Conservation (phyloP, 2,113 vertebrate genomes). For the Nestor notabilis region DNA sequence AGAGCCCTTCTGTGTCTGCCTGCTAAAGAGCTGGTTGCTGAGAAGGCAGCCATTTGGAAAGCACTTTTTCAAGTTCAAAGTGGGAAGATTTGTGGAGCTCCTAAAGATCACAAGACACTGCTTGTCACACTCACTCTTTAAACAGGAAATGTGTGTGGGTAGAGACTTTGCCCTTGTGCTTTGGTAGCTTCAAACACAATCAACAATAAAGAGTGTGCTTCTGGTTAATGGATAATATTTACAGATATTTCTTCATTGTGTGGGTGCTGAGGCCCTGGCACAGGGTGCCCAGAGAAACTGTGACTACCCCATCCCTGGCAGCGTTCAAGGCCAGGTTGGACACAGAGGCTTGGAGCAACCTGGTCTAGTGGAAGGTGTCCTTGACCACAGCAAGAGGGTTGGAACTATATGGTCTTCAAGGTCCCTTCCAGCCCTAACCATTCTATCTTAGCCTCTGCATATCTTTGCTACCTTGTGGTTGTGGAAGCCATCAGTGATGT, state of each 20-base stretch:
- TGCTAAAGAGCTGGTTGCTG: neutral
- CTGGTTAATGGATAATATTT: slow-evolving; percentile 6
- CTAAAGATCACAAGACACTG: neutral
- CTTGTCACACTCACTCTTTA: neutral
- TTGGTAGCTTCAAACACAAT: neutral
- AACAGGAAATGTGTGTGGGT: neutral
- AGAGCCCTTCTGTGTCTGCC: neutral
- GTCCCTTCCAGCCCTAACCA: neutral
- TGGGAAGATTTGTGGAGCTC: neutral
- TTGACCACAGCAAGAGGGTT: neutral
- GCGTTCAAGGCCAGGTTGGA: neutral
- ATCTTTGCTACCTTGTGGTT: neutral
- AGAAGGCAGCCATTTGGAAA: neutral
- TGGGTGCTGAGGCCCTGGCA: neutral
- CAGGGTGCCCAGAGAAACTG: neutral
- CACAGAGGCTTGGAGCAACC: neutral
- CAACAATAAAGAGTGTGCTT: neutral
- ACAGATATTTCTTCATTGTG: neutral
- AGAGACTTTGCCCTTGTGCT: slow-evolving; percentile 22
- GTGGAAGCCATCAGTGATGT: neutral
- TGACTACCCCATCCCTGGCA: neutral
- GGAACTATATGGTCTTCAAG: neutral
- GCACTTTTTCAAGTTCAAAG: neutral
- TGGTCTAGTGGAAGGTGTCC: neutral
- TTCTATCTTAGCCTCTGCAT: neutral